These are phyloP conservation scores for Temnothorax rugatulus DNA, from an alignment of 2,888 invertebrate species.

Conservation along the genomic window DNA sequence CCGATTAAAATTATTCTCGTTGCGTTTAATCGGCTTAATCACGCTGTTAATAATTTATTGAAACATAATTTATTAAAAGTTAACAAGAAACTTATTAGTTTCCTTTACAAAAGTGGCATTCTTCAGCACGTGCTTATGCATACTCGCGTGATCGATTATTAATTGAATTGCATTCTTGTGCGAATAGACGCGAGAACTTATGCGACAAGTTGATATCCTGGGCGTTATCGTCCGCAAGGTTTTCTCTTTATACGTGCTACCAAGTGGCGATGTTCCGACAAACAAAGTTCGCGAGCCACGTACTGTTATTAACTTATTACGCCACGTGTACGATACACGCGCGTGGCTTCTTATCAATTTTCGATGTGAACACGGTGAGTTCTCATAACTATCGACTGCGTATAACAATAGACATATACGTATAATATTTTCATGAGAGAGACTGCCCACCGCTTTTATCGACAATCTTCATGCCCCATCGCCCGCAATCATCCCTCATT, in stretches of 20 bases:
- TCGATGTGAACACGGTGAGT: background rate
- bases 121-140: background rate
- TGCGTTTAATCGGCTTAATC: background rate
- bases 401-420: background rate
- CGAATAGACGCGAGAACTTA: constrained; percentile 4
- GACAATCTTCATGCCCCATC: background rate
- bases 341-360: constrained; percentile 12
- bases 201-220: background rate
- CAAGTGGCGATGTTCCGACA: background rate
- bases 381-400: background rate
- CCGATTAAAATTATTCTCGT: background rate
- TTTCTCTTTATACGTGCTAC: constrained; percentile 20
- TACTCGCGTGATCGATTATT: background rate
- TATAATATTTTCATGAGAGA: constrained; percentile 4
- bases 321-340: background rate
- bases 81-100: background rate
- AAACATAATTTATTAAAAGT: background rate
- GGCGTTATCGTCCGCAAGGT: background rate
- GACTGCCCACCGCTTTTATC: background rate
- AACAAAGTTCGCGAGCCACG: constrained; percentile 12
- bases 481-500: background rate
- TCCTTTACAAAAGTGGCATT: background rate
- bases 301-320: background rate
- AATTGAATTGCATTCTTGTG: background rate
- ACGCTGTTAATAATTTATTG: background rate